Conservation (phyloP, 2,888 invertebrate species). For the Polydrusus pterygomalis region DNA sequence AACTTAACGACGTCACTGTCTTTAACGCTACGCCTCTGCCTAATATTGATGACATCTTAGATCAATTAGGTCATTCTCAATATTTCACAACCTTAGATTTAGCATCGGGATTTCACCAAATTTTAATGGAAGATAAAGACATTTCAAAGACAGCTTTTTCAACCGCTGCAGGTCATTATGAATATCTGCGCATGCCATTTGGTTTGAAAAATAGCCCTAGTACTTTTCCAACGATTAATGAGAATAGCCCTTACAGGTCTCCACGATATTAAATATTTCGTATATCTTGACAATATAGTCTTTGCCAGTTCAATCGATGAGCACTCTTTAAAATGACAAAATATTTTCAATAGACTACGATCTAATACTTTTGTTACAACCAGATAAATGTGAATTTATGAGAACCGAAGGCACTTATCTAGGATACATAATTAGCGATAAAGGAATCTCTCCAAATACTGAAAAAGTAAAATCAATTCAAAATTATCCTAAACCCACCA, state of each 20-base stretch:
- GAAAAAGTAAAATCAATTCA: slow-evolving; percentile 60
- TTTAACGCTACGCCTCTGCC: slow-evolving; percentile 66
- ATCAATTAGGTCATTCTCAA: slow-evolving; percentile 65
- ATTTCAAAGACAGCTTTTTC: slow-evolving; percentile 67
- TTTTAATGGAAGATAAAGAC: slow-evolving; percentile 62
- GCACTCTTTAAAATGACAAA: slow-evolving; percentile 57
- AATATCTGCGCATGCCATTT: slow-evolving; percentile 67
- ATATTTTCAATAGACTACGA: slow-evolving; percentile 62
- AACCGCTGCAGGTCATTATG: slow-evolving; percentile 64
- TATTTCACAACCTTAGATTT: slow-evolving; percentile 68
- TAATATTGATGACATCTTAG: slow-evolving; percentile 66
- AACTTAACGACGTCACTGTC: slow-evolving; percentile 67
- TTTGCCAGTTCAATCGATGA: neutral
- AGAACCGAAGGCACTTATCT: slow-evolving; percentile 66
- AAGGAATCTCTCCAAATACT: slow-evolving; percentile 67
- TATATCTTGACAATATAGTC: slow-evolving; percentile 61
- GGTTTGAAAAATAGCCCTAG: slow-evolving; percentile 69
- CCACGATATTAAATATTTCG: slow-evolving; percentile 28
- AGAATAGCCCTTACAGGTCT: slow-evolving; percentile 35
- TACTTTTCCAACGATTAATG: slow-evolving; percentile 56
- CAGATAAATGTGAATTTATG: slow-evolving; percentile 66
- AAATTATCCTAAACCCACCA: slow-evolving; percentile 63
- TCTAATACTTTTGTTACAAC: slow-evolving; percentile 57
- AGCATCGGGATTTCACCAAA: slow-evolving; percentile 68
- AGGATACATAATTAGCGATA: slow-evolving; percentile 65